Evolutionary conservation across 1,140 invertebrate species (phyloP).

Genomic region (Microplitis mediator): DNA sequence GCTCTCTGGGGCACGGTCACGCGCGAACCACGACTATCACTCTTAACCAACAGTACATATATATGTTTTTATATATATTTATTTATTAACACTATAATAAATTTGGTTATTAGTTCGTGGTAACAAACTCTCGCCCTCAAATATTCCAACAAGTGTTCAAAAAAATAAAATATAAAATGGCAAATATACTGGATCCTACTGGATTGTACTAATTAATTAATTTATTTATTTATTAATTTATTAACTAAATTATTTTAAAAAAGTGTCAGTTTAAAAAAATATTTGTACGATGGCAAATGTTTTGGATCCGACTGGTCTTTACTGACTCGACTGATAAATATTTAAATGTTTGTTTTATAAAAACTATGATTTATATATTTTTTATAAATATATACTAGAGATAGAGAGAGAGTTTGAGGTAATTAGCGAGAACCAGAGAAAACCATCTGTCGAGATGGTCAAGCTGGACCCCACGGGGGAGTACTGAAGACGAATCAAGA

Average conservation of each 20-base stretch:
- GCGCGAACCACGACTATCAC: conserved; percentile 49
- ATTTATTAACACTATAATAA: too few relatives aligned
- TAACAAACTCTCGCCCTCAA: too few relatives aligned
- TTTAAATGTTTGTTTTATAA: conserved; percentile 32
- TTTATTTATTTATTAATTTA: not conserved
- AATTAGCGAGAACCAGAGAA: too few relatives aligned
- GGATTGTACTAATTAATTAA: conserved; percentile 53
- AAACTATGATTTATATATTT: too few relatives aligned
- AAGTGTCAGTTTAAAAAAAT: not conserved
- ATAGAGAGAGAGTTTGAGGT: too few relatives aligned
- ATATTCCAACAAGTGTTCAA: not conserved
- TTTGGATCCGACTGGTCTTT: conserved; percentile 58
- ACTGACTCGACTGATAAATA: conserved; percentile 41
- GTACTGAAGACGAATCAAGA: conserved; percentile 4
- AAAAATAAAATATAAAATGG: conserved; percentile 25
- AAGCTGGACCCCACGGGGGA: conserved; percentile 50
- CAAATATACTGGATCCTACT: conserved; percentile 48
- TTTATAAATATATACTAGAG: too few relatives aligned
- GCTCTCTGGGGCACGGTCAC: conserved; percentile 63
- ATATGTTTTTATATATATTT: conserved; percentile 1
- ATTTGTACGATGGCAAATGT: conserved; percentile 46
- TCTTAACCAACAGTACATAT: not conserved
- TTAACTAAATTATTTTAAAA: too few relatives aligned
- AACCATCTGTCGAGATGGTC: not conserved
- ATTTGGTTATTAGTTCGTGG: too few relatives aligned